Evolutionary conservation across 2,888 invertebrate genomes (phyloP).

Genomic region (Diplolepis rosae): DNA sequence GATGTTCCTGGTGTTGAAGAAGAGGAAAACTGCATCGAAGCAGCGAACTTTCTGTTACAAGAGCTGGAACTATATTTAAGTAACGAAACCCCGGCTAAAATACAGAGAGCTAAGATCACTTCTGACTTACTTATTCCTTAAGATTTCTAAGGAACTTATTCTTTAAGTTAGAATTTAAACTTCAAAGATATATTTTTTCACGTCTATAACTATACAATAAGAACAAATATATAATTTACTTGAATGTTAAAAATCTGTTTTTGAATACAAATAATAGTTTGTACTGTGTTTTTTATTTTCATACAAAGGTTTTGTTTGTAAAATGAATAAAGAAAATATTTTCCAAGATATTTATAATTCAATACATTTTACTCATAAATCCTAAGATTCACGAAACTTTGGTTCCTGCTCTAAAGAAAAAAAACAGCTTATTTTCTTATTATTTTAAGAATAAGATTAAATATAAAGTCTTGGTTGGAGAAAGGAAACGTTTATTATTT

Average conservation of each 20-base stretch:
- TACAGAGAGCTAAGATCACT: slow-evolving; percentile 60
- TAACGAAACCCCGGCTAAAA: slow-evolving; percentile 47
- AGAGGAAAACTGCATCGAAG: slow-evolving; percentile 51
- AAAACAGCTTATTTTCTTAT: background rate
- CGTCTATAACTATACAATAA: too few species aligned
- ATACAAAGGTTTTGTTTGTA: background rate
- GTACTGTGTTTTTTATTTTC: background rate
- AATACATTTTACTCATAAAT: too few species aligned
- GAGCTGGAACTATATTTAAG: slow-evolving; percentile 62
- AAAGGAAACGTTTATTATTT: slow-evolving; percentile 29
- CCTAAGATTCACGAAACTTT: too few species aligned
- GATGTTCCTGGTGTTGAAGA: slow-evolving; percentile 43
- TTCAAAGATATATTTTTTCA: background rate
- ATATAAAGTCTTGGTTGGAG: slow-evolving; percentile 23
- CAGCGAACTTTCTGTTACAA: slow-evolving; percentile 57
- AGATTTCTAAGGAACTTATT: background rate
- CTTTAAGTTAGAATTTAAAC: background rate
- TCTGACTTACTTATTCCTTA: slow-evolving; percentile 65
- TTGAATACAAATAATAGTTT: background rate
- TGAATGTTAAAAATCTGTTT: background rate
- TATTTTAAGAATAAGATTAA: too few species aligned
- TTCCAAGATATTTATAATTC: too few species aligned
- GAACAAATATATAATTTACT: background rate
- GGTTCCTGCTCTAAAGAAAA: background rate
- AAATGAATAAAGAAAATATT: too few species aligned